Conservation (phyloP, 2,113 vertebrate genomes). For the Camelus bactrianus region DNA sequence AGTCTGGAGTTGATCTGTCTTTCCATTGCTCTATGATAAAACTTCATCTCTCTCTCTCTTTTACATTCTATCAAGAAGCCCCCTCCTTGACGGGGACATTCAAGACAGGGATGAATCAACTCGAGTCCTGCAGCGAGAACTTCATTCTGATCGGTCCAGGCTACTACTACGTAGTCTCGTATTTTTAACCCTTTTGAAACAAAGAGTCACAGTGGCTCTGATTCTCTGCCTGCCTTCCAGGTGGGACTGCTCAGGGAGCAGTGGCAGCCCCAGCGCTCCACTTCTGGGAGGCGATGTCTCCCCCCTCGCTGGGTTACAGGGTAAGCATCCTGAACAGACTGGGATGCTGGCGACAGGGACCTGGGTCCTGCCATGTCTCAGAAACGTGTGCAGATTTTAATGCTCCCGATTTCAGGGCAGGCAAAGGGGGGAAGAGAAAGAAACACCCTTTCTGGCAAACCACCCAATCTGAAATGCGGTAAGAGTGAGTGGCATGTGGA, state of each 20-base stretch:
- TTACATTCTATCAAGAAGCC: background rate
- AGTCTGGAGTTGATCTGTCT: background rate
- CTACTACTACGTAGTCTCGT: no score
- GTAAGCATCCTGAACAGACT: background rate
- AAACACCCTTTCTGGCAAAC: background rate
- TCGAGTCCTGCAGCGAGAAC: background rate
- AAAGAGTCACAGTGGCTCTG: background rate
- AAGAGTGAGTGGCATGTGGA: background rate
- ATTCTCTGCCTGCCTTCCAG: background rate
- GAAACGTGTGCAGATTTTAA: background rate
- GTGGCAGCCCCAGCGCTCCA: background rate
- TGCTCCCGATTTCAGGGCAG: background rate
- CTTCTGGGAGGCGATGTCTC: background rate
- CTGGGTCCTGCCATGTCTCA: background rate
- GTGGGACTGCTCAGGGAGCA: background rate
- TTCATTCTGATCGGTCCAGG: background rate
- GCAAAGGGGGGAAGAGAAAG: background rate
- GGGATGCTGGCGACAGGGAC: background rate
- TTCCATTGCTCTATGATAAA: background rate
- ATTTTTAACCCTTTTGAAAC: background rate
- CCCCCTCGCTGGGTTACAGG: background rate
- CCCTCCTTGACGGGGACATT: background rate
- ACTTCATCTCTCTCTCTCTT: background rate
- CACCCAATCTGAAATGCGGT: background rate
- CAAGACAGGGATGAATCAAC: background rate